Base-by-base conservation (phyloP, 2,113 vertebrate genomes). In the Myotis yumanensis region DNA sequence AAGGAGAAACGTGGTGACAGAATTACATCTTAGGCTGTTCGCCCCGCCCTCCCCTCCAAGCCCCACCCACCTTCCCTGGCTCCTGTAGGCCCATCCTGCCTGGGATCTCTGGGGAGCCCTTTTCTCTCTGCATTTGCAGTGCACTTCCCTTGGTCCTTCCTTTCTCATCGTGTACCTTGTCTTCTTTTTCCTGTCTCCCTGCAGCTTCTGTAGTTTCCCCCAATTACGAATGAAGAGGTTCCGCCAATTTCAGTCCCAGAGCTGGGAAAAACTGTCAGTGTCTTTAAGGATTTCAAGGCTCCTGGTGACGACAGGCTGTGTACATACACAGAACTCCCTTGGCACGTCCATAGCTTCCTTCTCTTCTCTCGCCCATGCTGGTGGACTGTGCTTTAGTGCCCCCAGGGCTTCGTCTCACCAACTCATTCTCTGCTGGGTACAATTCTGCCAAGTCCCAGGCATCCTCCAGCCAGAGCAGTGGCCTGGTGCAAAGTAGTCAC, bases 221-320 rank as follows among this genome's bases (percentile, higher is more conserved):
- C 90, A 96, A 93, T 95, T 94, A 92, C 94, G 75, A 94, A 86
- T 90, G 91, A 96, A 93, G 92, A 89, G 72, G 30, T 91, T 96
- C 71, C 64, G 86, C 52, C 46, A 89, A 82, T 96, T 91, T 97
- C 84, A 82, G 73, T 23, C 66, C 73, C 62, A 43, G 73, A 96
- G 79, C 17, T n/a, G 86, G 73, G 73, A 83, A 82, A 84, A 92
- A 64, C 68, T 76, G 85, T 90, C 88, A 90, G 18, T 86, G 77
- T 57, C 90, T 92, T 94, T 81, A 93, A 95, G 92, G 81, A 73
- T 83, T 69, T 96, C 72, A 69, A 76, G 75, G 20, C 10, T 90
- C 23, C 73, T 86, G 54, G 10, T 43, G 68, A 77, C 68, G 18
- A 48, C 72, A 68, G 10, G 54, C 72, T 89, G 22, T 83, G 52